Evolutionary conservation across 2,888 invertebrate genomes (phyloP).

Genomic region (Diogma glabrata): DNA sequence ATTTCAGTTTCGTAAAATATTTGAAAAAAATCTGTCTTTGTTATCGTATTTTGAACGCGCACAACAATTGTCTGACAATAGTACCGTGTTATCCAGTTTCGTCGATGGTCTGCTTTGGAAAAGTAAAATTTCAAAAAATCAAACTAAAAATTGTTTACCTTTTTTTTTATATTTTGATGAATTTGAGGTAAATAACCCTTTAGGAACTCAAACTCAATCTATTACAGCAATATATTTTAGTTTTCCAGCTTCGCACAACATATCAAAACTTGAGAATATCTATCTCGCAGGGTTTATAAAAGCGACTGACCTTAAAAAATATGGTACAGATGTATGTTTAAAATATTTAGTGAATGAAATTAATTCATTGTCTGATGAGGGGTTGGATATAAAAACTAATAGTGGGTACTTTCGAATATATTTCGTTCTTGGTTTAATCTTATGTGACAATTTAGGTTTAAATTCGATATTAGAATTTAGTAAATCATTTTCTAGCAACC

Average conservation of each 20-base stretch:
- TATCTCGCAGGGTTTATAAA: neutral
- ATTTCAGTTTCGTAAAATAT: too few relatives aligned
- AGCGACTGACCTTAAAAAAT: neutral
- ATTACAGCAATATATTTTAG: slow-evolving; percentile 12
- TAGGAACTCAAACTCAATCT: slow-evolving; percentile 13
- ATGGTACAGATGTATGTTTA: slow-evolving; percentile 21
- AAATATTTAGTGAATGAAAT: slow-evolving; percentile 20
- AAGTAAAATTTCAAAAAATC: neutral
- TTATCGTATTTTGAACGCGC: too few relatives aligned
- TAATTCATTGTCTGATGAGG: slow-evolving; percentile 20
- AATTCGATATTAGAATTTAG: neutral
- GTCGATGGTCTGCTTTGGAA: neutral
- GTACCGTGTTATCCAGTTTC: neutral
- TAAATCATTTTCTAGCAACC: neutral
- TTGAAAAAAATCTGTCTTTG: too few relatives aligned
- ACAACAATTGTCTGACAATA: too few relatives aligned
- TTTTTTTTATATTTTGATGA: slow-evolving; percentile 11
- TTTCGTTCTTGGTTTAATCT: neutral
- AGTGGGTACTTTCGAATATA: neutral
- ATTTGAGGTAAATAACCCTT: slow-evolving; percentile 13
- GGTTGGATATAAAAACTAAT: slow-evolving; percentile 18
- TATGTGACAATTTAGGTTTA: neutral
- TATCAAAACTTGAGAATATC: slow-evolving; percentile 2
- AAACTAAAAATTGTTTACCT: neutral
- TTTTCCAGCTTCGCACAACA: slow-evolving; percentile 6